Evolutionary conservation across 2,797 vertebrate species (phyloP), one percentile per base, ranked within the genome.

Genomic region (Darevskia mixta): DNA sequence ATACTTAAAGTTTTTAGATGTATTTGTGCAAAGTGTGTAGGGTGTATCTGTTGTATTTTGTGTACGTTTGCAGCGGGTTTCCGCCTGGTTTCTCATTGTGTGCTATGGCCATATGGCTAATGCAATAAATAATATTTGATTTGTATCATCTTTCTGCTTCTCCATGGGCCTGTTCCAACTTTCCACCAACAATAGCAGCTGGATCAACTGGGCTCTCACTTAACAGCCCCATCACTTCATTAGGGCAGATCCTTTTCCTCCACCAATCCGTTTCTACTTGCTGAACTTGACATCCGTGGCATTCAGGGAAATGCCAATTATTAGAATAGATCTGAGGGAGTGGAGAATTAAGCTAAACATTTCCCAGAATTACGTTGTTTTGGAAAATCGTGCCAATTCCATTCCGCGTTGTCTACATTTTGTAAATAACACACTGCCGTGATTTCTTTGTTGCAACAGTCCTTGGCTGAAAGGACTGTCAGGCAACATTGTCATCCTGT

Each of bases 401-500:
- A 0, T 78, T 86, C 90, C 88, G 25, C 13, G 2, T 35, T 32
- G 27, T 79, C 11, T 61, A 38, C 76, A 45, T 45, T 88, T 72
- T 79, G 20, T 8, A 67, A 87, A 67, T 82, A 49, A 87, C 5
- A 73, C 18, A 69, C 20, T 49, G 49, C 20, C 17, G 1, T 58
- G 32, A 67, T 55, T 81, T 87, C 45, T 66, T 64, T 88, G 77
- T 82, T 0, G 92, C 77, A 87, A 88, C 13, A 55, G 49, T 66
- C 69, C 0, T 0, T 86, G 86, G 86, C 92, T 92, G 89, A 91
- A 89, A 90, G 85, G n/a, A 3, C 87, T 85, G 72, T 0, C 8
- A 41, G 61, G 81, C 80, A 86, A 90, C 85, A 90, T 85, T 0
- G 8, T 86, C 76, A 87, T 92, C 93, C 92, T 92, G 90, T 91